These are phyloP conservation scores for Rhynchopsitta pachyrhyncha DNA, from an alignment of 2,113 vertebrate genomes.

Conservation along the genomic window DNA sequence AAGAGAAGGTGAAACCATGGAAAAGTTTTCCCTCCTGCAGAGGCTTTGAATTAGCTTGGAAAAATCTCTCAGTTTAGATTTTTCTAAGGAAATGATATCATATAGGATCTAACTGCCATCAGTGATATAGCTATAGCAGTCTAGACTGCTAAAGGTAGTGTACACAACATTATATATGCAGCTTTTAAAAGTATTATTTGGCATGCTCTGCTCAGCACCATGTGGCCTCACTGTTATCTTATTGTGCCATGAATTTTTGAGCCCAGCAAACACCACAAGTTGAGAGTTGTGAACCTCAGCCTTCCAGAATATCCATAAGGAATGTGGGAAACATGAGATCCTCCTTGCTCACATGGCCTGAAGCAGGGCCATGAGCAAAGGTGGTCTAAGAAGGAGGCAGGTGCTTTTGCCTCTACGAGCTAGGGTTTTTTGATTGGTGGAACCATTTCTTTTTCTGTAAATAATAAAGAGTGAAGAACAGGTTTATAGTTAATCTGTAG, in stretches of 20 bases:
- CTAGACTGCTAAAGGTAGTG: background rate
- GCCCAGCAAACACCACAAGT: background rate
- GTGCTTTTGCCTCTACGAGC: background rate
- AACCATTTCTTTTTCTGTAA: background rate
- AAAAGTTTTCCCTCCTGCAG: background rate
- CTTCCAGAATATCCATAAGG: background rate
- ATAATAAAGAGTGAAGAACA: background rate
- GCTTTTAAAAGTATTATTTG: background rate
- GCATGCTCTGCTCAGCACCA: background rate
- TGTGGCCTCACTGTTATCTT: background rate
- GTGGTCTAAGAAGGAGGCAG: background rate
- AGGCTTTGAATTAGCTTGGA: background rate
- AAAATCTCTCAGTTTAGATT: background rate
- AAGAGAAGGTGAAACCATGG: background rate
- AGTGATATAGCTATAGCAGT: background rate
- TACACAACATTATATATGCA: background rate
- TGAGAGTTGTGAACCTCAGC: background rate
- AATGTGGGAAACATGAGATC: background rate
- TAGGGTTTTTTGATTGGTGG: background rate
- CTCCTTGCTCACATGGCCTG: background rate
- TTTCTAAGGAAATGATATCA: background rate
- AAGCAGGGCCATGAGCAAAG: background rate
- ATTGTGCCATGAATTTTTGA: background rate
- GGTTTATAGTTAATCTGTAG: background rate
- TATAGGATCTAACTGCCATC: background rate